Percentiles rank a stretch among this genome's conserved stretches.
Conservation (phyloP, 2,797 vertebrate genomes). For the Neosilurus mollespiculum region DNA sequence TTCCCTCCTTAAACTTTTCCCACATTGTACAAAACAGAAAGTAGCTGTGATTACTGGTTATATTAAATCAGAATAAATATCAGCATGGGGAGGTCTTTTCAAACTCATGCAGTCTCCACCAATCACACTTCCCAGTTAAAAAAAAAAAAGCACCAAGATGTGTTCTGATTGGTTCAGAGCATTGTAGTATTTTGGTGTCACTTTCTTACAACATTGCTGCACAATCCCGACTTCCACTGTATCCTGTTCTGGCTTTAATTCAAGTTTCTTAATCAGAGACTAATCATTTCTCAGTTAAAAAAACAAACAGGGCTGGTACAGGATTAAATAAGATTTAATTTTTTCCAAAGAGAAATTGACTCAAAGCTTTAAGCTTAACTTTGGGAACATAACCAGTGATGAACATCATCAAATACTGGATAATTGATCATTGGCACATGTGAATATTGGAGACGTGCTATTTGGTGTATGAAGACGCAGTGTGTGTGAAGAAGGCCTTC, state of each 20-base stretch:
- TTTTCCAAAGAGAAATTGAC: background rate
- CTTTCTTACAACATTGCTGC: background rate
- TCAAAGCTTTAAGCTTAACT: background rate
- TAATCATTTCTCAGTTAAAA: background rate
- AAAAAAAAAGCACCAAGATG: slow-evolving; percentile 46
- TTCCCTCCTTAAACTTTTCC: slow-evolving; percentile 62
- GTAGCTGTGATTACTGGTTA: slow-evolving; percentile 66
- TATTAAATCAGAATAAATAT: slow-evolving; percentile 68
- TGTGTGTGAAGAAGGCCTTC: slow-evolving; percentile 63
- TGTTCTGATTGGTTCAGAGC: slow-evolving; percentile 32
- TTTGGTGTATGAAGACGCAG: slow-evolving; percentile 8
- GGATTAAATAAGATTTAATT: background rate
- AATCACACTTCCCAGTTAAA: slow-evolving; percentile 47
- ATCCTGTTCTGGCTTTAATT: background rate
- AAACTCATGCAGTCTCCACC: slow-evolving; percentile 54
- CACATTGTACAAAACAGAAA: slow-evolving; percentile 73
- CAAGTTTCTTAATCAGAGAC: background rate
- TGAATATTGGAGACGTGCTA: background rate
- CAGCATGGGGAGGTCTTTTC: slow-evolving; percentile 71
- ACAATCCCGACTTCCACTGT: too few relatives aligned
- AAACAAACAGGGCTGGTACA: background rate
- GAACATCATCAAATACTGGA: background rate
- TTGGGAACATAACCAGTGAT: background rate
- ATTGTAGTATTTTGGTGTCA: slow-evolving; percentile 60
- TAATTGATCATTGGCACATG: background rate